phyloP scores from a whole-genome alignment of 2,797 vertebrate species.

The Falco peregrinus region DNA sequence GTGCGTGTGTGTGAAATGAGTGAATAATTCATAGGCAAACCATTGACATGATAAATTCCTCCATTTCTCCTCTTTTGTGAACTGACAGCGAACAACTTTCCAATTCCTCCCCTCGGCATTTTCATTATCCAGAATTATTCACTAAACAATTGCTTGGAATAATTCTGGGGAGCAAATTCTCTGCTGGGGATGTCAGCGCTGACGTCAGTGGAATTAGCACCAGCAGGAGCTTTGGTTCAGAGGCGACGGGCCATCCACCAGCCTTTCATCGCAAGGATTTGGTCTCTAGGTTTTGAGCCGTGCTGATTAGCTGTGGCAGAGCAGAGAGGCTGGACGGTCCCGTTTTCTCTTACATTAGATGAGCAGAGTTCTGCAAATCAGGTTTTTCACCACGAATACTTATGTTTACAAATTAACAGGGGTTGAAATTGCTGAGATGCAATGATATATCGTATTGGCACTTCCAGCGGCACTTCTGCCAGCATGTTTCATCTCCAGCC shows the following conservation, averaged over 20 bases:
- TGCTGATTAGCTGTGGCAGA: neutral
- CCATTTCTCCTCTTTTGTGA: slow-evolving; percentile 39
- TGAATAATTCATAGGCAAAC: slow-evolving; percentile 60
- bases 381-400: neutral
- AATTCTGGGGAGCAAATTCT: slow-evolving; percentile 17
- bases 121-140: slow-evolving; percentile 57
- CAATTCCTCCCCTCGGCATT: slow-evolving; percentile 39
- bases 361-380: neutral
- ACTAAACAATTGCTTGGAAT: slow-evolving; percentile 47
- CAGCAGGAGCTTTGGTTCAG: neutral
- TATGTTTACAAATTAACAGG: neutral
- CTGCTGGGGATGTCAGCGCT: neutral
- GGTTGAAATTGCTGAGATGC: neutral
- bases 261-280: neutral
- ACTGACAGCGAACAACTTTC: slow-evolving; percentile 33
- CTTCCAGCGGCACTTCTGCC: neutral
- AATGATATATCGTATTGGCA: accelerated
- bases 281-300: neutral
- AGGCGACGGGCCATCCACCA: neutral
- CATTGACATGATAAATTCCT: slow-evolving; percentile 59
- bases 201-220: neutral
- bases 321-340: neutral
- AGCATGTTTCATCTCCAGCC: neutral
- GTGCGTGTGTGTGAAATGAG: neutral
- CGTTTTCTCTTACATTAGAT: accelerated